These are phyloP conservation scores for Blastobasis lacticolella DNA, from an alignment of 2,888 invertebrate species.

Conservation along the genomic window DNA sequence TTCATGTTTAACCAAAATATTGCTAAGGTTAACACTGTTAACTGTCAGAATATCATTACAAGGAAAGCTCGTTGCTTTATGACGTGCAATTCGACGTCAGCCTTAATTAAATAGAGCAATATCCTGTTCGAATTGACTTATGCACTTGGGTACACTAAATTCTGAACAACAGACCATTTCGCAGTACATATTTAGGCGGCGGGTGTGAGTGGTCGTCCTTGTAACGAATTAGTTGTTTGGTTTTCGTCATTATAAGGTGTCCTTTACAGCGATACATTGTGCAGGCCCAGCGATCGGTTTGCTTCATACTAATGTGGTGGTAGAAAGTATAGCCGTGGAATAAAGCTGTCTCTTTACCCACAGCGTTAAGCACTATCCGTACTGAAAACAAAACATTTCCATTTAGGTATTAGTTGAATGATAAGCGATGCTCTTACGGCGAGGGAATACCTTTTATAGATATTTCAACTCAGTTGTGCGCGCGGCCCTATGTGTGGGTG, in stretches of 20 bases:
- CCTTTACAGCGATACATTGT: conserved; percentile 4
- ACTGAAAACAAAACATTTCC: neutral
- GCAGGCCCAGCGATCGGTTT: conserved; percentile 15
- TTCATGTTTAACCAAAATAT: too few species aligned
- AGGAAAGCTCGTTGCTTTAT: too few species aligned
- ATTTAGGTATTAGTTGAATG: neutral
- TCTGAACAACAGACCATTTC: too few species aligned
- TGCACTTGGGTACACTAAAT: too few species aligned
- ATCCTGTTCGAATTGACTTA: too few species aligned
- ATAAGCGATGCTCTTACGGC: conserved; percentile 10
- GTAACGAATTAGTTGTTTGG: neutral
- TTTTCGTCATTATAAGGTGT: neutral
- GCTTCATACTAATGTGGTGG: conserved; percentile 1
- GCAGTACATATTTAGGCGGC: too few species aligned
- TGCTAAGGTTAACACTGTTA: too few species aligned
- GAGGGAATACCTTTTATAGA: neutral
- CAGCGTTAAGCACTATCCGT: neutral
- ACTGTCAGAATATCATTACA: too few species aligned
- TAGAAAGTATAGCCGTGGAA: conserved; percentile 13
- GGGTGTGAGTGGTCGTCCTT: neutral
- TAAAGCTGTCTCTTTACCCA: conserved; percentile 5
- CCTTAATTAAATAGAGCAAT: too few species aligned
- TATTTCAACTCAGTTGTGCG: too few species aligned
- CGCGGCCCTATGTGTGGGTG: too few species aligned
- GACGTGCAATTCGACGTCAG: too few species aligned